phyloP scores from a whole-genome alignment of 2,888 invertebrate genomes.

The Saturnia pavonia region DNA sequence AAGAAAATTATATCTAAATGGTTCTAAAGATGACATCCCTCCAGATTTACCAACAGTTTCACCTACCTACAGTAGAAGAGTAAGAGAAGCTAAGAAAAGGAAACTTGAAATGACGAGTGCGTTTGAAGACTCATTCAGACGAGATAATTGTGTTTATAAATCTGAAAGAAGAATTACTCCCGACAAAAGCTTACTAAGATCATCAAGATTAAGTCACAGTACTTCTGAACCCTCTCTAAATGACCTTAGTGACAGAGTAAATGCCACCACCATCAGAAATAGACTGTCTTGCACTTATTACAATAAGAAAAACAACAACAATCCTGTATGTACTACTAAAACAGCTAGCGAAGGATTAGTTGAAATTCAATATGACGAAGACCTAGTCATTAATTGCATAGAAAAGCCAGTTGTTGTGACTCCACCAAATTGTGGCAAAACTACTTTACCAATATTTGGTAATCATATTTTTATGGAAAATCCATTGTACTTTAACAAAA shows the following conservation, averaged over 20 bases:
- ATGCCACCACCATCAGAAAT: slow-evolving; percentile 52
- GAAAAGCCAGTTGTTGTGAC: slow-evolving; percentile 60
- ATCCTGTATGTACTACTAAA: slow-evolving; percentile 66
- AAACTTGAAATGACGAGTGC: slow-evolving; percentile 71
- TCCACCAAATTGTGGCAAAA: slow-evolving; percentile 56
- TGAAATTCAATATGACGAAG: slow-evolving; percentile 81
- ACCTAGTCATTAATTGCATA: slow-evolving; percentile 67
- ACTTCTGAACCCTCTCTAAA: slow-evolving; percentile 69
- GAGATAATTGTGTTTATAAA: slow-evolving; percentile 66
- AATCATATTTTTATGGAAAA: slow-evolving; percentile 75
- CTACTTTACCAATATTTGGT: slow-evolving; percentile 76
- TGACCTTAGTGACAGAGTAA: slow-evolving; percentile 66
- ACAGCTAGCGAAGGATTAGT: slow-evolving; percentile 76
- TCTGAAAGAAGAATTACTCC: slow-evolving; percentile 68
- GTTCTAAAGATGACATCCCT: slow-evolving; percentile 60
- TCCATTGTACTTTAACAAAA: slow-evolving; percentile 76
- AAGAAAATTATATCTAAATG: slow-evolving; percentile 53
- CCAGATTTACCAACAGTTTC: slow-evolving; percentile 70
- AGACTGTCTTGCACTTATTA: slow-evolving; percentile 52
- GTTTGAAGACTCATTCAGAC: slow-evolving; percentile 56
- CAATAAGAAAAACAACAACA: slow-evolving; percentile 42
- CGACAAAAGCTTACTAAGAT: slow-evolving; percentile 51
- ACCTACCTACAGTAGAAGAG: slow-evolving; percentile 72
- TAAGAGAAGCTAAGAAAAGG: slow-evolving; percentile 74
- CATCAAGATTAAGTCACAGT: slow-evolving; percentile 63